phyloP scores from a whole-genome alignment of 2,113 vertebrate species.

The Arvicanthis niloticus region DNA sequence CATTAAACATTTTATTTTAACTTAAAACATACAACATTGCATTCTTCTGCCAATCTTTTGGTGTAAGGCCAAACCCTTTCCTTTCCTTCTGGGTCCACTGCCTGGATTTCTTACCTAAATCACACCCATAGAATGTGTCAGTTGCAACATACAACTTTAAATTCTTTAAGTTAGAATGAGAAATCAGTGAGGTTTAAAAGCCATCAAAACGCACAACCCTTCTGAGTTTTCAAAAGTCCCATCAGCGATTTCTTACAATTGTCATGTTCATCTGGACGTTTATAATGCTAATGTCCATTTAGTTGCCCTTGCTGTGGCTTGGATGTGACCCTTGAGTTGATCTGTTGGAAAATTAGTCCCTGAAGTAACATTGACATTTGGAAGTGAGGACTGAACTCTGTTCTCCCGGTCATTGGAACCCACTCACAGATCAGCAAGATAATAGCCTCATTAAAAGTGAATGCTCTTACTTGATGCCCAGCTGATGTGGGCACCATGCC shows the following conservation, averaged over 20 bases:
- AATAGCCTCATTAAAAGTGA: not conserved
- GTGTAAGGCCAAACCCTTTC: constrained; percentile 52
- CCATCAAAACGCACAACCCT: not conserved
- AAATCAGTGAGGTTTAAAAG: constrained; percentile 6
- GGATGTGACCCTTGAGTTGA: not conserved
- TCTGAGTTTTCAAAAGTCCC: constrained; percentile 10
- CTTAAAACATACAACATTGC: constrained; percentile 65
- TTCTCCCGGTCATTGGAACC: not conserved
- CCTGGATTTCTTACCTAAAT: constrained; percentile 36
- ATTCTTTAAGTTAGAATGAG: constrained; percentile 30
- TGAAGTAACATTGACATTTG: not conserved
- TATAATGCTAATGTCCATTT: not conserved
- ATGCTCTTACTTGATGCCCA: not conserved
- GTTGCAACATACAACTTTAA: not conserved
- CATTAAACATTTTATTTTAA: constrained; percentile 77
- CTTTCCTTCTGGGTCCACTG: constrained; percentile 1
- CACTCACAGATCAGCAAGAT: not conserved
- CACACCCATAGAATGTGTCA: not conserved
- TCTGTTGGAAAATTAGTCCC: not conserved
- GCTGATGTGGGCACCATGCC: no score
- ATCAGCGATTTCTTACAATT: not conserved
- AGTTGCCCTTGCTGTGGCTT: not conserved
- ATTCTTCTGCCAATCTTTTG: constrained; percentile 62
- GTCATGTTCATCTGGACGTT: not conserved
- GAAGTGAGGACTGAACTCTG: not conserved